These are phyloP conservation scores for Ridgeia piscesae DNA, from an alignment of 1,140 invertebrate species.

Conservation along the genomic window DNA sequence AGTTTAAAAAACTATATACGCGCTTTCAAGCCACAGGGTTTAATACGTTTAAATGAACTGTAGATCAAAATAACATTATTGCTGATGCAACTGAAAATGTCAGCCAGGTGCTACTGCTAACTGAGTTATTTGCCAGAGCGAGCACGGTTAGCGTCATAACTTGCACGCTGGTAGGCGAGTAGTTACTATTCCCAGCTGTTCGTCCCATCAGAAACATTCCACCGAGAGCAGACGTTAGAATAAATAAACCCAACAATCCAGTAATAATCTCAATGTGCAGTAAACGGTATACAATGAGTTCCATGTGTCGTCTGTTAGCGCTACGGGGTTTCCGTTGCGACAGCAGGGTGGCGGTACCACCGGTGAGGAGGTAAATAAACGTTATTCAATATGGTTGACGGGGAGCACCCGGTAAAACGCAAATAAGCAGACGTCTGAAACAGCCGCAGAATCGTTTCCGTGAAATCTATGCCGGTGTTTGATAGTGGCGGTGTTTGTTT, in stretches of 20 bases:
- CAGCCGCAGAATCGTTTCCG: neutral
- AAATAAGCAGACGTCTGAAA: neutral
- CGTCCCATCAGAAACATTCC: neutral
- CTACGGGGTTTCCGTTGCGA: neutral
- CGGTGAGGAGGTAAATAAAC: neutral
- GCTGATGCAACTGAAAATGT: neutral
- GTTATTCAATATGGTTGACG: neutral
- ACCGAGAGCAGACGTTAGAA: neutral
- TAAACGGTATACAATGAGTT: neutral
- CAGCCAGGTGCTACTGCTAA: neutral
- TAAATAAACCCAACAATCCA: neutral
- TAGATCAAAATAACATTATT: neutral
- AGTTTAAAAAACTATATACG: neutral
- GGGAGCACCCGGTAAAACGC: neutral
- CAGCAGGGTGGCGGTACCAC: neutral
- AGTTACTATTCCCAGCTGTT: neutral
- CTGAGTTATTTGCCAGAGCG: neutral
- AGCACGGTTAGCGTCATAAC: neutral
- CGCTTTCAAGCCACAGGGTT: neutral
- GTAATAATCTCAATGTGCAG: conserved; percentile 1
- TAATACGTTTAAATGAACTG: neutral
- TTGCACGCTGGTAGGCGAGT: neutral
- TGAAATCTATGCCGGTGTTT: neutral
- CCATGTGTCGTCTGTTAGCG: neutral
- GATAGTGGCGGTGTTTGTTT: neutral